A percentile compares a stretch with the other conserved stretches of the same genome.
Conservation (phyloP, 2,888 invertebrate genomes). For the Ophion ellenae region DNA sequence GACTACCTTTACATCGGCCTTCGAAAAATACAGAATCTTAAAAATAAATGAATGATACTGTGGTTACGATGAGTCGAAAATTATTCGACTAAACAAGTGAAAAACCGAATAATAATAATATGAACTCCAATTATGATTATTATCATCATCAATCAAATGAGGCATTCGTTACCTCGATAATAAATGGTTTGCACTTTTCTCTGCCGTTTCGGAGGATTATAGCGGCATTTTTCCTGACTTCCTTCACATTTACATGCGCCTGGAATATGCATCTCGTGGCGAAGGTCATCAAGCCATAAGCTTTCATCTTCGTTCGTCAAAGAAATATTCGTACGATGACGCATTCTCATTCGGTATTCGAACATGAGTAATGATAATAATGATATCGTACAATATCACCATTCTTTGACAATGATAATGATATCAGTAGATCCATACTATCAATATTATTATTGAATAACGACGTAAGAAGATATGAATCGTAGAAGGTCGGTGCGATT, state of each 20-base stretch:
- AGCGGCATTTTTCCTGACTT: conserved; percentile 18
- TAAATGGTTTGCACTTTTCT: neutral
- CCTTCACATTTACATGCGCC: conserved; percentile 1
- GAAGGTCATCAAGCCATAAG: conserved; percentile 36
- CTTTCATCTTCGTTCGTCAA: conserved; percentile 50
- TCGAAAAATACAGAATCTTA: neutral
- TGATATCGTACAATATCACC: neutral
- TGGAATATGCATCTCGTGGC: conserved; percentile 20
- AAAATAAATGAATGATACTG: neutral
- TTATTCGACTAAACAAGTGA: neutral
- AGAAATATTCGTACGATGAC: conserved; percentile 50
- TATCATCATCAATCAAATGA: neutral
- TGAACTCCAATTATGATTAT: neutral
- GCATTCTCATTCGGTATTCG: conserved; percentile 42
- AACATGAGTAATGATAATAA: conserved; percentile 21
- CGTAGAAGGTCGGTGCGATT: neutral
- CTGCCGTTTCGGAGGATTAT: conserved; percentile 1
- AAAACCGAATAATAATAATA: neutral
- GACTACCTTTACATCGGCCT: neutral
- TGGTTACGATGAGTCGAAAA: neutral
- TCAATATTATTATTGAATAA: neutral
- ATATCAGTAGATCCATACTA: neutral
- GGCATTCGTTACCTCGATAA: neutral
- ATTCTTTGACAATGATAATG: neutral
- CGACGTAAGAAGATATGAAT: neutral